phyloP scores from a whole-genome alignment of 2,888 invertebrate species.

The Pseudeuparius sepicola region DNA sequence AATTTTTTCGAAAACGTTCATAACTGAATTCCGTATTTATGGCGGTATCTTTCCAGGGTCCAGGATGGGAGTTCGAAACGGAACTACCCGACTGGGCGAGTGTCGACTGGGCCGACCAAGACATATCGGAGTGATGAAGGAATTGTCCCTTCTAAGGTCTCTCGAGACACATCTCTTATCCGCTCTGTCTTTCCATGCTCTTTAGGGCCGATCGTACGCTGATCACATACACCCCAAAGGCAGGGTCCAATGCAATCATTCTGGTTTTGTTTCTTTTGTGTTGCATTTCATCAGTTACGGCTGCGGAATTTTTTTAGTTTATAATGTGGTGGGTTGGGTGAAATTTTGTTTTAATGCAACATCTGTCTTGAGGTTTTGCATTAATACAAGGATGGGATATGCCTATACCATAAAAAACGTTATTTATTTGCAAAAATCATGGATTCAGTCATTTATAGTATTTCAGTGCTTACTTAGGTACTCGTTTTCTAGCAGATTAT shows the following conservation, averaged over 20 bases:
- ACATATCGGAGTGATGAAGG: conserved; percentile 40
- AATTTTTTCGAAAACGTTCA: no score
- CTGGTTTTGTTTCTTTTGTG: no score
- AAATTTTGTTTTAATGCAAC: no score
- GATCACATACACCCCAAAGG: conserved; percentile 26
- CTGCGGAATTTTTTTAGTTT: no score
- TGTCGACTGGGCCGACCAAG: conserved; percentile 70
- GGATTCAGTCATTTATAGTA: conserved; percentile 16
- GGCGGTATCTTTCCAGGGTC: no score
- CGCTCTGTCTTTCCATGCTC: conserved; percentile 36
- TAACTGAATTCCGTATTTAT: no score
- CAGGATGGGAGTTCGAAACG: conserved; percentile 90
- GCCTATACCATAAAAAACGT: no score
- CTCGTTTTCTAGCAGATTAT: conserved; percentile 23
- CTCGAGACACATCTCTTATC: conserved; percentile 34
- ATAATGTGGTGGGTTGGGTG: no score
- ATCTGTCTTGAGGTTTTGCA: no score
- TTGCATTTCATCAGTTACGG: no score
- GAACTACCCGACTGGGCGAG: conserved; percentile 88
- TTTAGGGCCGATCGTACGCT: conserved; percentile 17
- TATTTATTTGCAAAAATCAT: no score
- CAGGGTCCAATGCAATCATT: conserved; percentile 36
- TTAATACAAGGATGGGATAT: no score
- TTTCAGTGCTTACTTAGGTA: conserved; percentile 23
- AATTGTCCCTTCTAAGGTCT: conserved; percentile 13